Conservation (phyloP, 2,888 invertebrate genomes). For the Ophion ventricosus region DNA sequence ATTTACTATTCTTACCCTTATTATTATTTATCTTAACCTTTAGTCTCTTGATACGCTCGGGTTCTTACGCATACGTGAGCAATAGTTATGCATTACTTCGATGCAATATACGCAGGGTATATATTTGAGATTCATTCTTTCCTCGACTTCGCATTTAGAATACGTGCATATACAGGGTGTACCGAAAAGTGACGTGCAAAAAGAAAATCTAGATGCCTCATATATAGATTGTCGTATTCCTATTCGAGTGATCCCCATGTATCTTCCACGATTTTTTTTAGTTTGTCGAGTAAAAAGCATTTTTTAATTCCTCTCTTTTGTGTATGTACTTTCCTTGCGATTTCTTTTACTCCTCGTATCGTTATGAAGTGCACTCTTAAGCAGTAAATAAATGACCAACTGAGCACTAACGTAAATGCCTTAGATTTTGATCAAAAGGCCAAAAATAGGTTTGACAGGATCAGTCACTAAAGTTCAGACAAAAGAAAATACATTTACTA, state of each 20-base stretch:
- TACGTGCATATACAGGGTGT: background rate
- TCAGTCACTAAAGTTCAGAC: too few relatives aligned
- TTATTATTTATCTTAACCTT: constrained; percentile 26
- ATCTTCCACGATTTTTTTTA: too few relatives aligned
- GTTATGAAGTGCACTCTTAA: background rate
- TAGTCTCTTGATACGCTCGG: constrained; percentile 39
- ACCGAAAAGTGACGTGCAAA: background rate
- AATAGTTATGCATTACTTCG: constrained; percentile 41
- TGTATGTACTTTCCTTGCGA: too few relatives aligned
- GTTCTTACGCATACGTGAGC: constrained; percentile 15
- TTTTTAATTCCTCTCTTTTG: background rate
- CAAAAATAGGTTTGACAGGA: too few relatives aligned
- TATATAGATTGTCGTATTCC: too few relatives aligned
- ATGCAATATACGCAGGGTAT: constrained; percentile 33
- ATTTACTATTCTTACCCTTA: constrained; percentile 5
- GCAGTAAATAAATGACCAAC: background rate
- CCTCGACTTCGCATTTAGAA: background rate
- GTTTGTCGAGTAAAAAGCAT: background rate
- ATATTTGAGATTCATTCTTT: constrained; percentile 34
- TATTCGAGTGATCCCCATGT: too few relatives aligned
- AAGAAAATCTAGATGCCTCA: background rate
- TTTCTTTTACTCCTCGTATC: background rate
- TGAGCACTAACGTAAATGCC: background rate
- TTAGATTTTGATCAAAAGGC: background rate
- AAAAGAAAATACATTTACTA: too few relatives aligned